Evolutionary conservation across 2,113 vertebrate genomes (phyloP).

Genomic region (Stictonetta naevosa): DNA sequence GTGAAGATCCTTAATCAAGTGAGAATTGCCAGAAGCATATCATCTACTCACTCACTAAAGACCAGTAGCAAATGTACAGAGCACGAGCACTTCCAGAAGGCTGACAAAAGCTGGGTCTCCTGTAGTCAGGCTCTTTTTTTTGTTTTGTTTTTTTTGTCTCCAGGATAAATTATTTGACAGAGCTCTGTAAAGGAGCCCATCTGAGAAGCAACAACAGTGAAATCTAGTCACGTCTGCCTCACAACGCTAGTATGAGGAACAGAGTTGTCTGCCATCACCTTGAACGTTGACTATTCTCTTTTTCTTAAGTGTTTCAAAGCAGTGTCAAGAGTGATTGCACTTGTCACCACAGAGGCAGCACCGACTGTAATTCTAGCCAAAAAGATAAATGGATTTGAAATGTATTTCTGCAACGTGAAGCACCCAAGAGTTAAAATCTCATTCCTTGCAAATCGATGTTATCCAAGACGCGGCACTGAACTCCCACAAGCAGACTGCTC

Average conservation of each 20-base stretch:
- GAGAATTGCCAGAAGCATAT: not conserved
- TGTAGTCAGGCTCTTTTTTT: not conserved
- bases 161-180: not conserved
- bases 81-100: not conserved
- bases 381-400: not conserved
- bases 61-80: not conserved
- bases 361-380: not conserved
- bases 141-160: not conserved
- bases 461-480: not conserved
- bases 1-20: not conserved
- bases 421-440: not conserved
- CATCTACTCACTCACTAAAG: not conserved
- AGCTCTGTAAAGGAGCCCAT: not conserved
- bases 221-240: not conserved
- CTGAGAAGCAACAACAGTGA: not conserved
- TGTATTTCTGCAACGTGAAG: not conserved
- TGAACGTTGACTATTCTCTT: not conserved
- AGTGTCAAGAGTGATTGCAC: not conserved
- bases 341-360: not conserved
- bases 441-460: not conserved
- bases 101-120: not conserved
- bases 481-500: not conserved
- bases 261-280: not conserved
- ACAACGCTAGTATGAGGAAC: not conserved
- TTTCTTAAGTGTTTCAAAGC: not conserved